Base-by-base conservation (phyloP, 2,113 vertebrate species). In the Hyaena hyaena region DNA sequence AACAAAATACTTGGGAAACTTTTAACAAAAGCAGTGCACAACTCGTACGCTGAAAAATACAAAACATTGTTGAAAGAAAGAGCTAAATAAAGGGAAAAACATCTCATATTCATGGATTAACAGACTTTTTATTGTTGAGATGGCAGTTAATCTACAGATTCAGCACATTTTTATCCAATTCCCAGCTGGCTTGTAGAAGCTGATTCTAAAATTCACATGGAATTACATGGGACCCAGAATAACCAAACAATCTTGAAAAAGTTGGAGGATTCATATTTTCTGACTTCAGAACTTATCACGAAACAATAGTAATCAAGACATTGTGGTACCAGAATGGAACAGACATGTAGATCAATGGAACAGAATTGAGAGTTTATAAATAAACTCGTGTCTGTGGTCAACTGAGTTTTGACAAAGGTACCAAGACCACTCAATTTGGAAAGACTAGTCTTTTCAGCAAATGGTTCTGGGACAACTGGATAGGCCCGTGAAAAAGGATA, bases 1-100 rank as follows among this genome's bases (percentile, higher is more conserved):
- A 86, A 26, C 43, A 92, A 89, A 69, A 91, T 82, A 82, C 31
- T 83, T 94, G 43, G 63, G 45, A 79, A 79, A 88, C 85, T 73
- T 33, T 79, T 87, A 73, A 93, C 26, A 5, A 43, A 93, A 65
- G 43, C 65, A 55, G 9, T 61, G 0, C 39, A 92, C 83, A 88
- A 58, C 4, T 65, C 65, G 1, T 63, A 43, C 26, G 69, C 33
- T 76, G 26, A 55, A 82, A 95, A 77, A 39, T 71, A 58, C 1
- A 85, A 89, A 93, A 55, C 24, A 79, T 45, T 55, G 7, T 88
- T 95, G 35, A 86, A 93, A 90, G 80, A 93, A 95, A 86, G 55
- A 61, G 35, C 53, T 28, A 86, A 74, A 24, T 58, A 93, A 86
- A 87, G 21, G 10, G 24, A 3, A 53, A 95, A 87, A 58, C 2